Base-by-base conservation (phyloP, 2,888 invertebrate genomes). In the Argynnis bischoffii region DNA sequence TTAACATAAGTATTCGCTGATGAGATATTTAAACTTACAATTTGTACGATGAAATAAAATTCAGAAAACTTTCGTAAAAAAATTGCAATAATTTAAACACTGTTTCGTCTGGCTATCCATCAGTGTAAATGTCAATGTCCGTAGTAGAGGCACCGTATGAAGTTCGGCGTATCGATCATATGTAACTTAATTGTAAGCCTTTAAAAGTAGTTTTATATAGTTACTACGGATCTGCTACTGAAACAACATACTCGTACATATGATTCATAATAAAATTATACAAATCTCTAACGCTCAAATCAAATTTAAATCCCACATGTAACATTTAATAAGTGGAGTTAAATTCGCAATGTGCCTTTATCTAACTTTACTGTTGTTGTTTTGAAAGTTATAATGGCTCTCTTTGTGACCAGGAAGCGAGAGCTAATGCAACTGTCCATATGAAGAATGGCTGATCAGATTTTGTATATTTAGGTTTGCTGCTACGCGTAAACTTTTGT, bases 351-450 rank as follows among this genome's bases (percentile, higher is more conserved):
- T 82, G 84, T 82, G 76, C 84, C 79, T 83, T 77, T 81, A 83
- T 80, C 81, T 77, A 86, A 88, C 86, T 88, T 87, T 83, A 79
- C 80, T 80, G 80, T 79, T 81, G 70, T 70, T 76, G 81, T 85
- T 87, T 82, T 82, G 82, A 82, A 82, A 85, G 85, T 86, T 84
- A 85, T 88, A 88, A 88, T 88, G 84, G 86, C 76, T 79, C 82
- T 83, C 80, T 82, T 82, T 81, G 80, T 82, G 76, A 81, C 78
- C 78, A 77, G 83, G 82, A 83, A 85, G 78, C 84, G 83, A 61
- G 79, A 80, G 79, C 81, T 86, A 83, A 86, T 85, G 85, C 82
- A 81, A 79, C 76, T 79, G 79, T 78, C 79, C 72, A 73, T 73
- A 67, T 72, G 64, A 73, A 46, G 55, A 71, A 71, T 56, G 59